Evolutionary conservation across 2,113 vertebrate genomes (phyloP).

Genomic region (Ammospiza nelsoni): DNA sequence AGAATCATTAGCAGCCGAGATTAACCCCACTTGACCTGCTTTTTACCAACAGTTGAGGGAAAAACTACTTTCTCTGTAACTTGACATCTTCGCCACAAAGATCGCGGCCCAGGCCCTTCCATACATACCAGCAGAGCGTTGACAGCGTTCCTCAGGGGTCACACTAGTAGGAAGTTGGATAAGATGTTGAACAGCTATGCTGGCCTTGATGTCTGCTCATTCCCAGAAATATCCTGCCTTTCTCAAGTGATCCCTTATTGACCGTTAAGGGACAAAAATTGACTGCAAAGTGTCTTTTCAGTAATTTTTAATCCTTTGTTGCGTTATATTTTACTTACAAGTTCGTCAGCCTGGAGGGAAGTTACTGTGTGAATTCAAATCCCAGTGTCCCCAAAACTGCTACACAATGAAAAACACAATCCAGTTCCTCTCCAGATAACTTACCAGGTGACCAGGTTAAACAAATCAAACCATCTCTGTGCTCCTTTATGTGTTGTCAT

Average conservation of each 20-base stretch:
- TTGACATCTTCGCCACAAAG: background rate
- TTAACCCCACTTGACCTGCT: constrained; percentile 4
- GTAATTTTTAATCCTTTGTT: background rate
- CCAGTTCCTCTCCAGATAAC: background rate
- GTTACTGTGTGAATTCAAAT: background rate
- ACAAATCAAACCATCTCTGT: background rate
- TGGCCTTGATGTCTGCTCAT: background rate
- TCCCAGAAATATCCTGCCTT: background rate
- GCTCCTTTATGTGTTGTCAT: background rate
- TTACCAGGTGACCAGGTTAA: background rate
- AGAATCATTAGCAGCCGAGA: background rate
- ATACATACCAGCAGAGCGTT: background rate
- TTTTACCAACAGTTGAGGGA: background rate
- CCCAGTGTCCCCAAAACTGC: background rate
- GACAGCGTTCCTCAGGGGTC: background rate
- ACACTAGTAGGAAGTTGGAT: background rate
- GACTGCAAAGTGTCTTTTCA: background rate
- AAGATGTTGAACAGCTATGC: background rate
- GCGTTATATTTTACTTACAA: background rate
- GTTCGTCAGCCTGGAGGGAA: background rate
- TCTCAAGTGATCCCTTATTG: background rate
- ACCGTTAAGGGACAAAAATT: background rate
- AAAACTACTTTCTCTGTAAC: background rate
- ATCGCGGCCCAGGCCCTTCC: background rate
- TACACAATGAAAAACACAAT: background rate